phyloP scores from a whole-genome alignment of 2,113 vertebrate species.

The Brachyhypopomus occidentalis region DNA sequence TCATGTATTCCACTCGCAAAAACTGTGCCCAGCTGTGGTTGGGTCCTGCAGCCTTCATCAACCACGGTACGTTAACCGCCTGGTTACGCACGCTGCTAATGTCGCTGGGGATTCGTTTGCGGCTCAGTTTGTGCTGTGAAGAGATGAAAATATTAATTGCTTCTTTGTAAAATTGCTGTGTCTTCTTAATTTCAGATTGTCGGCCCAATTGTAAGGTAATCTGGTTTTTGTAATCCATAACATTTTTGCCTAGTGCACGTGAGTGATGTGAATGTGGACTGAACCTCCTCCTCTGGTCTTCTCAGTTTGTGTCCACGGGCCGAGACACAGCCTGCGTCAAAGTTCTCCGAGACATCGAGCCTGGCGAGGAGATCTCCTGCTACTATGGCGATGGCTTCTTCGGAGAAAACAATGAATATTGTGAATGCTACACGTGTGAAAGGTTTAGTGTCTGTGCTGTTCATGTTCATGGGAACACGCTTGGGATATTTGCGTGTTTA shows the following conservation, averaged over 20 bases:
- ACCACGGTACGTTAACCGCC: constrained; percentile 81
- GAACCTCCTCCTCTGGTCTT: neutral
- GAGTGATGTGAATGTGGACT: neutral
- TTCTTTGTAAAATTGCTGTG: constrained; percentile 41
- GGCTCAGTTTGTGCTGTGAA: too few relatives aligned
- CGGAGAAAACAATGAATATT: constrained; percentile 98
- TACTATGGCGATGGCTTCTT: constrained; percentile 99
- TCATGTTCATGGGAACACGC: neutral
- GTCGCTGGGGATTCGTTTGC: too few relatives aligned
- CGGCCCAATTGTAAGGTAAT: constrained; percentile 98
- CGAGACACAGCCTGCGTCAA: constrained; percentile 98
- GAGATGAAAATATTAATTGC: too few relatives aligned
- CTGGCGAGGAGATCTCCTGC: constrained; percentile 98
- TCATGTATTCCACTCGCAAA: constrained; percentile 98
- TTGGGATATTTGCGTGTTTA: neutral
- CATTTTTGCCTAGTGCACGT: neutral
- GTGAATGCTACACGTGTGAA: constrained; percentile 99
- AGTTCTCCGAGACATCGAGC: constrained; percentile 94
- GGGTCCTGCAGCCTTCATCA: constrained; percentile 97
- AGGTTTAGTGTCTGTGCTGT: constrained; percentile 72
- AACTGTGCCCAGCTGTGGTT: constrained; percentile 99
- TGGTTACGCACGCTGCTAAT: too few relatives aligned
- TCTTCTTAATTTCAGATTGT: constrained; percentile 76
- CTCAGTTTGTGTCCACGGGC: constrained; percentile 97
- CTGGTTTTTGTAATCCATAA: neutral